Evolutionary conservation across 2,113 vertebrate genomes (phyloP), one percentile per base, ranked within the genome.

Genomic region (Odocoileus virginianus): DNA sequence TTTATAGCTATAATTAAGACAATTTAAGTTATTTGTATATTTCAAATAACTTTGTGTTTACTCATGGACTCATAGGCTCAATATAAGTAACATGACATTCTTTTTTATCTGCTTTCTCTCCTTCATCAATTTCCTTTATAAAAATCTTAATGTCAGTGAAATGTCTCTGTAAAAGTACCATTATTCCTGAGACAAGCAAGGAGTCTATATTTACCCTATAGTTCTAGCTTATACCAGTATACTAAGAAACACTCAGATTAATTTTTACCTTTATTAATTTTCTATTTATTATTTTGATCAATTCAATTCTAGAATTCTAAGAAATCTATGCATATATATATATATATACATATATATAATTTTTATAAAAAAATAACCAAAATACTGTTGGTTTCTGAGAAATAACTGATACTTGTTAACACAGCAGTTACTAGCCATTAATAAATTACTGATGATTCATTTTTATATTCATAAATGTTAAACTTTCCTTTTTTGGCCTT

Each of bases 381-480:
- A 84, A 52, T 87, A 47, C 4, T 71, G 5, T 85, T 82, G 12
- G 47, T 87, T 96, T 86, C 23, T 28, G 91, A 84, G 28, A 14
- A 84, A 64, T 58, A 85, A 50, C 40, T 90, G 43, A n/a, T 93
- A 58, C 36, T 40, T 94, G 4, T 50, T 90, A 23, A 3, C 8
- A n/a, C 7, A 87, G 28, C 10, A 50, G 11, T 86, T 33, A 91
- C 3, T 60, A 83, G 3, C 19, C 23, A 87, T 81, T 95, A 58
- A 88, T 81, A 85, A 96, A 67, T 81, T 90, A 43, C 7, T 71
- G 9, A 21, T 79, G 27, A 96, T 71, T 86, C 9, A 89, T 71
- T 98, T 95, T 89, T 58, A 33, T 58, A 55, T 87, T 71, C n/a
- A 81, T n/a, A 94, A 94, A 74, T 79, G 15, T 93, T 61, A 17